These are phyloP conservation scores for Eurois occulta DNA, from an alignment of 2,888 invertebrate species.

Conservation along the genomic window DNA sequence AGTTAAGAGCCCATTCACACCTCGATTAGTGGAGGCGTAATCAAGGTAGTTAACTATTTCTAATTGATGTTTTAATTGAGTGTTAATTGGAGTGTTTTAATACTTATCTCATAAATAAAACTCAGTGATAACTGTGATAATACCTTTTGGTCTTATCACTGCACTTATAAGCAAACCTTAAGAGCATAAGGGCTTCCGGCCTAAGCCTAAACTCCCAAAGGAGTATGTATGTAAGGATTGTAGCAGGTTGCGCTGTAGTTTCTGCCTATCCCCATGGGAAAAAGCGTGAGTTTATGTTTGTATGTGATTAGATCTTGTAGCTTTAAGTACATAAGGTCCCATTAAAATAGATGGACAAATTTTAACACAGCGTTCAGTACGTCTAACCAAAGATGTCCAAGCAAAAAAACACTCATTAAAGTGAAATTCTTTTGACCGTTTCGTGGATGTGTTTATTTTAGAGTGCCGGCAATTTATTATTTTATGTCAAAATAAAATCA, in stretches of 20 bases:
- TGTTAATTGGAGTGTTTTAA: neutral
- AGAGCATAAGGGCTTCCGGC: neutral
- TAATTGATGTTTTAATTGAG: constrained; percentile 15
- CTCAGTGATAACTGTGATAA: neutral
- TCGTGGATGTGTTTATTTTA: no score
- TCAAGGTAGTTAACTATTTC: neutral
- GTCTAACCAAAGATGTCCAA: no score
- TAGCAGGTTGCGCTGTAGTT: neutral
- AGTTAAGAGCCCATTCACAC: neutral
- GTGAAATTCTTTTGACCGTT: no score
- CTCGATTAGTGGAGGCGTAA: neutral
- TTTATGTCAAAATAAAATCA: no score
- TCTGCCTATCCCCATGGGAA: neutral
- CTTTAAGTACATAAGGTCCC: neutral
- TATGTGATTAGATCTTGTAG: neutral
- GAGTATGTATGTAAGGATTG: neutral
- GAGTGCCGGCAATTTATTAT: no score
- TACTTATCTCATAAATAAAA: neutral
- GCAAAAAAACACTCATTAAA: no score
- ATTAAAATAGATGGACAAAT: no score
- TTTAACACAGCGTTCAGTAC: no score
- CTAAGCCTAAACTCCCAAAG: neutral
- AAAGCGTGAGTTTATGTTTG: neutral
- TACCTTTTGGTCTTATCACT: no score
- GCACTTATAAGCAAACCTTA: neutral